Base-by-base conservation (phyloP, 2,797 vertebrate species). In the Mus spretus region DNA sequence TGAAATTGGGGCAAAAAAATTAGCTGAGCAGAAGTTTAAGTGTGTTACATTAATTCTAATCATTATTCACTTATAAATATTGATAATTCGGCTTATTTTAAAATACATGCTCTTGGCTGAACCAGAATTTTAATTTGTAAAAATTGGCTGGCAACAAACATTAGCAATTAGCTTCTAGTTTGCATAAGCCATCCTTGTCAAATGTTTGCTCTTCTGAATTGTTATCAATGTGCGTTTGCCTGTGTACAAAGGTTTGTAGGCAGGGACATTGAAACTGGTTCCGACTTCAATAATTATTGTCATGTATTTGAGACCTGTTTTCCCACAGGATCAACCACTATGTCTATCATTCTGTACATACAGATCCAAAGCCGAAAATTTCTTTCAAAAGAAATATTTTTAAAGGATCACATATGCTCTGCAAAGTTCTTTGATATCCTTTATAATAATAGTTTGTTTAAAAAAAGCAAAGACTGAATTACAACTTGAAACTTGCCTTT, bases 191-290 rank as follows among this genome's bases (percentile, higher is more conserved):
- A 95, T 95, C 78, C 82, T 94, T 97, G 22, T n/a, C 55, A 97
- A 97, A 98, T 96, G 96, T 98, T 97, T 97, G 86, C 55, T 94
- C 78, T 95, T 96, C 89, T 96, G 91, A 97, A 96, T 93, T 83
- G 82, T 83, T 93, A 95, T 94, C 79, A 93, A 13, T 4, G 55
- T 50, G 15, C 95, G n/a, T 96, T 97, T 97, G 86, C 86, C 70
- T 91, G 94, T 90, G 34, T 82, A 90, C 74, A 57, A 93, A 72
- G 82, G 92, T 95, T 94, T 97, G 37, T 96, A 80, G 88, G 47
- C 63, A 87, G 75, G 81, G 95, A 78, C 63, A 94, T 26, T 91
- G 85, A 96, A 93, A 92, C 3, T 70, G 19, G 50, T 72, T 84
- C 55, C 24, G 81, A 94, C 63, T 94, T 96, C 83, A 20, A 3